These are phyloP conservation scores for Diaperis boleti DNA, from an alignment of 2,888 invertebrate genomes.

Conservation along the genomic window DNA sequence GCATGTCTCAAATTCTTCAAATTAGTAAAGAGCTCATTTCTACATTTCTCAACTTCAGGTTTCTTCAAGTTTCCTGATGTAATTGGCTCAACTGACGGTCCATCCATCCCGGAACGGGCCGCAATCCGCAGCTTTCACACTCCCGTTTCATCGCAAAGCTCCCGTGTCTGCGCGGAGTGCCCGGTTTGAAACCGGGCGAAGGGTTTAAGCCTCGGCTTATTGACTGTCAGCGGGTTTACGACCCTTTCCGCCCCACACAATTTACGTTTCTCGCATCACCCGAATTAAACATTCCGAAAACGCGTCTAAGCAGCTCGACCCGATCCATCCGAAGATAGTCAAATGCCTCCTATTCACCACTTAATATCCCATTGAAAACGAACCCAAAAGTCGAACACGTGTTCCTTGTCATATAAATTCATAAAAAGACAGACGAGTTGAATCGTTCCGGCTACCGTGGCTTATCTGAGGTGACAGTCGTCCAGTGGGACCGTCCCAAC, in stretches of 20 bases:
- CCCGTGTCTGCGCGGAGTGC: constrained; percentile 29
- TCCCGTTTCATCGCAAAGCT: constrained; percentile 2
- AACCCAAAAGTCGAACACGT: constrained; percentile 25
- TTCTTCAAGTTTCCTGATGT: no score
- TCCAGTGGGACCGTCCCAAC: not conserved
- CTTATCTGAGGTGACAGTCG: constrained; percentile 37
- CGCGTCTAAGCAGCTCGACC: not conserved
- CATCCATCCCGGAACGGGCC: not conserved
- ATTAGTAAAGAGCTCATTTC: no score
- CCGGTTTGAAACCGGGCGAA: no score
- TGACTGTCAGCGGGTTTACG: constrained; percentile 47
- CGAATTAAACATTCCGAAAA: not conserved
- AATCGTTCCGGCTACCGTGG: constrained; percentile 47
- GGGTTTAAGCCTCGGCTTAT: constrained; percentile 42
- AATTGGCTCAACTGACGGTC: no score
- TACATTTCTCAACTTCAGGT: no score
- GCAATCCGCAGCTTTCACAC: not conserved
- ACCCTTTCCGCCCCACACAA: constrained; percentile 36
- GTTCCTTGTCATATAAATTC: constrained; percentile 46
- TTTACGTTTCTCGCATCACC: constrained; percentile 18
- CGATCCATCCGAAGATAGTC: constrained; percentile 7
- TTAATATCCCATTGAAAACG: constrained; percentile 12
- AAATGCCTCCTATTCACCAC: constrained; percentile 12
- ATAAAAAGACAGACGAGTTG: constrained; percentile 34
- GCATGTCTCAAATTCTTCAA: no score